phyloP scores from a whole-genome alignment of 2,113 vertebrate genomes.

The Hydrolagus affinis region DNA sequence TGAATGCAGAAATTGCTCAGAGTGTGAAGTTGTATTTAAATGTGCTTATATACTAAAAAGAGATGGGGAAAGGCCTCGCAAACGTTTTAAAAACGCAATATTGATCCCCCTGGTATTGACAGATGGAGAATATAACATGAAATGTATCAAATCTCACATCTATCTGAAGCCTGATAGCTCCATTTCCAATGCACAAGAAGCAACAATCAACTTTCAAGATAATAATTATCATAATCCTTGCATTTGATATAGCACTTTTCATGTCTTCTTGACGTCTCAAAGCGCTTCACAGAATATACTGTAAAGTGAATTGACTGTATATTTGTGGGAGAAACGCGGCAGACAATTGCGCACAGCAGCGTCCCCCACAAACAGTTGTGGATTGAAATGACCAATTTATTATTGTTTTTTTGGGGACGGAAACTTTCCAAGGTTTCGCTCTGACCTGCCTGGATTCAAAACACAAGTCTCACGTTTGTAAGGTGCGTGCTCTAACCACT shows the following conservation, averaged over 20 bases:
- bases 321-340: no score
- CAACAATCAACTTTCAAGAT: background rate
- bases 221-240: no score
- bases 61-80: no score
- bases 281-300: no score
- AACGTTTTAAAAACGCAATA: background rate
- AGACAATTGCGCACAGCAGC: no score
- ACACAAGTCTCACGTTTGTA: background rate
- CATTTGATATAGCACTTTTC: no score
- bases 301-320: no score
- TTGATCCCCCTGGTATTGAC: background rate
- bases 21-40: slow-evolving; percentile 13
- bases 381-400: no score
- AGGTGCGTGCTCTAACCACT: background rate
- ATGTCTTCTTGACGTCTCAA: no score
- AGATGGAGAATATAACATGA: background rate
- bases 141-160: background rate
- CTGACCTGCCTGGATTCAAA: background rate
- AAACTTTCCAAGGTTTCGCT: no score
- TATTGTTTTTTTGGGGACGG: no score
- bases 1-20: slow-evolving; percentile 20
- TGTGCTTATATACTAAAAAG: background rate
- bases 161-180: background rate
- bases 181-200: background rate
- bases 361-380: no score